Evolutionary conservation across 2,113 vertebrate species (phyloP).

Genomic region (Anser cygnoides): DNA sequence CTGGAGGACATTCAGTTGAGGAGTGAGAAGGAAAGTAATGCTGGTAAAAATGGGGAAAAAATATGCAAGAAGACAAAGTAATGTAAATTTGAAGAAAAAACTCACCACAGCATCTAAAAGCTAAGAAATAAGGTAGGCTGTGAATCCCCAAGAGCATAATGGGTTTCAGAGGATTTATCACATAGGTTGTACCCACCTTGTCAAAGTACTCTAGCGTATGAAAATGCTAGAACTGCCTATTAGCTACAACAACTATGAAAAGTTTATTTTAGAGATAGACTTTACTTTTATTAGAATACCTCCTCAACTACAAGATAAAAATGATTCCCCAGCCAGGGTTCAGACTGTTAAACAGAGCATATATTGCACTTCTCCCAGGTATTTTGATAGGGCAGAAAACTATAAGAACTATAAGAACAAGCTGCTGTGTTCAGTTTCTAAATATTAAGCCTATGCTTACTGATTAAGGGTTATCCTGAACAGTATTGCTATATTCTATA

Average conservation of each 20-base stretch:
- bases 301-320: not conserved
- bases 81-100: not conserved
- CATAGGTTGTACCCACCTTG: not conserved
- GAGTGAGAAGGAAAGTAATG: not conserved
- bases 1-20: not conserved
- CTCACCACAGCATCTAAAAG: not conserved
- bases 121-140: not conserved
- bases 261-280: no score
- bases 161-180: not conserved
- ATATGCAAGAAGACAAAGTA: not conserved
- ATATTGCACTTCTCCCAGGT: not conserved
- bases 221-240: not conserved
- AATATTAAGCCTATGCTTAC: not conserved
- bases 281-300: no score
- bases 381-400: not conserved
- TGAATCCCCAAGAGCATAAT: not conserved
- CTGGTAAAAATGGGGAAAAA: not conserved
- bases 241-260: not conserved
- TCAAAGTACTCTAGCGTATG: not conserved
- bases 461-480: not conserved
- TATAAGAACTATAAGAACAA: not conserved
- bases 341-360: not conserved
- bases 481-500: not conserved
- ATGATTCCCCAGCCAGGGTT: not conserved
- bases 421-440: not conserved